Evolutionary conservation across 2,113 vertebrate species (phyloP).

Genomic region (Myotis davidii): DNA sequence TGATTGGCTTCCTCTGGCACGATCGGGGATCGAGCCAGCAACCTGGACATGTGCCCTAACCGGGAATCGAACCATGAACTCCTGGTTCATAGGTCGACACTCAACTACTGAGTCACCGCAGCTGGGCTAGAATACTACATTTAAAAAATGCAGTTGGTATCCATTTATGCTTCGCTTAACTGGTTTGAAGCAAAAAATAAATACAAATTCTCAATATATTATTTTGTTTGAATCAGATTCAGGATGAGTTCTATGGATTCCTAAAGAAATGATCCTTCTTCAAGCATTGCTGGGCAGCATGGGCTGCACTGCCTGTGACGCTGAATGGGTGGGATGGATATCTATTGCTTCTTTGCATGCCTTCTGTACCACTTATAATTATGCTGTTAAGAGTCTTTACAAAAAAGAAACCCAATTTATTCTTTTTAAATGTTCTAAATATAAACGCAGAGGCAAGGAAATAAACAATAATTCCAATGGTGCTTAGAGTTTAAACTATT

Average conservation of each 20-base stretch:
- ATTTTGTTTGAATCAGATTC: slow-evolving; percentile 56
- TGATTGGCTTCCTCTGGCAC: no score
- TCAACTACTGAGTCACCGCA: no score
- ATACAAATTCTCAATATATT: slow-evolving; percentile 16
- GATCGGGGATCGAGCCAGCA: no score
- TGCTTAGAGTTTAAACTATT: slow-evolving; percentile 69
- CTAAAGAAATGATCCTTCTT: slow-evolving; percentile 59
- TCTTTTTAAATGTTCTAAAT: slow-evolving; percentile 77
- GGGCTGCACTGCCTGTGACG: neutral
- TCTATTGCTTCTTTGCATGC: slow-evolving; percentile 62
- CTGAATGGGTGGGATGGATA: slow-evolving; percentile 60
- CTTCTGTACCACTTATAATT: slow-evolving; percentile 61
- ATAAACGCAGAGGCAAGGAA: slow-evolving; percentile 73
- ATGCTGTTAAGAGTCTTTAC: slow-evolving; percentile 76
- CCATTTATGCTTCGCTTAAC: slow-evolving; percentile 32
- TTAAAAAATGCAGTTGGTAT: neutral
- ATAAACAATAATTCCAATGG: slow-evolving; percentile 65
- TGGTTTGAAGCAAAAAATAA: slow-evolving; percentile 48
- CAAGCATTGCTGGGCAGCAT: neutral
- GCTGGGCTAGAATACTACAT: neutral
- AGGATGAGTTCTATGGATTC: slow-evolving; percentile 29
- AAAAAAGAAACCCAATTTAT: slow-evolving; percentile 72
- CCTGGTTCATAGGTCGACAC: no score
- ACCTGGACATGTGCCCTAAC: no score
- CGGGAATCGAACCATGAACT: no score